Conservation (phyloP, 2,797 vertebrate species). For the Falco novaeseelandiae region DNA sequence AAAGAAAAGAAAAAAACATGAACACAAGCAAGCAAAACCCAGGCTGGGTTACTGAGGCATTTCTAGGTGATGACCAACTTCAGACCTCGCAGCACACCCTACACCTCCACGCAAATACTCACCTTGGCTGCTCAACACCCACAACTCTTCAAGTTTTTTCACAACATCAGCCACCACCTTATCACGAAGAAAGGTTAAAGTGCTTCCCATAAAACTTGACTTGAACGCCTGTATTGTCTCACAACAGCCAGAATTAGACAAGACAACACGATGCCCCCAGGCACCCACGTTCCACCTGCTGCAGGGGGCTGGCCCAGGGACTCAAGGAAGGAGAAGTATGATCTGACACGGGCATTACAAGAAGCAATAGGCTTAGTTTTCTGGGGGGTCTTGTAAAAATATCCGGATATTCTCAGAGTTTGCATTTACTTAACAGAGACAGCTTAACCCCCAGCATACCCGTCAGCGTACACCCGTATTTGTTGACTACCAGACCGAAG, state of each 20-base stretch:
- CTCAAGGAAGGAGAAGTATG: neutral
- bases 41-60: neutral
- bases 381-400: neutral
- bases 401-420: neutral
- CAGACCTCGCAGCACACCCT: neutral
- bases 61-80: neutral
- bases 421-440: neutral
- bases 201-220: neutral
- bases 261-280: rapidly evolving
- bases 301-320: neutral
- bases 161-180: neutral
- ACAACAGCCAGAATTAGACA: neutral
- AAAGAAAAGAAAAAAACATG: neutral
- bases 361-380: neutral
- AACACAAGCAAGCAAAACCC: neutral
- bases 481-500: neutral
- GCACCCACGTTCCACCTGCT: neutral
- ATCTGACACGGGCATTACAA: neutral
- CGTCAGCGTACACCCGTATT: neutral
- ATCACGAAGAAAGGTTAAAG: neutral
- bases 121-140: neutral
- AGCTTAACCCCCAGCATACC: neutral
- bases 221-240: neutral
- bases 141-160: neutral
- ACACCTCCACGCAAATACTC: rapidly evolving